These are phyloP conservation scores for Anabas testudineus DNA, from an alignment of 2,797 vertebrate species.

Conservation along the genomic window DNA sequence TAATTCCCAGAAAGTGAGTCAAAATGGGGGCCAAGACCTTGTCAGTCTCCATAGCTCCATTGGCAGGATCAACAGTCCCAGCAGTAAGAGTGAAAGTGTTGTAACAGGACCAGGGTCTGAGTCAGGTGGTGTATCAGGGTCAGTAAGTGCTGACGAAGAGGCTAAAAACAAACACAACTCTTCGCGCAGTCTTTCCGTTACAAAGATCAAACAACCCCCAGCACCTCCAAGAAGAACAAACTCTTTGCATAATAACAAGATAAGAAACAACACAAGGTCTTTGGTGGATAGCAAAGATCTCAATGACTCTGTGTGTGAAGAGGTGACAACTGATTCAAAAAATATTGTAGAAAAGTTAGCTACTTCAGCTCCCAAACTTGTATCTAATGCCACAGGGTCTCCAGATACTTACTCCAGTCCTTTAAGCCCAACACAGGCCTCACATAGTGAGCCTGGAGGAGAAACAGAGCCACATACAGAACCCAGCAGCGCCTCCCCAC, in stretches of 20 bases:
- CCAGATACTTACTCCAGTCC: slow-evolving; percentile 56
- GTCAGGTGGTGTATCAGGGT: slow-evolving; percentile 24
- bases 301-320: slow-evolving; percentile 41
- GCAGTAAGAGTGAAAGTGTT: slow-evolving; percentile 44
- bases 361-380: slow-evolving; percentile 42
- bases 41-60: slow-evolving; percentile 75
- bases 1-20: slow-evolving; percentile 40
- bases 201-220: slow-evolving; percentile 91
- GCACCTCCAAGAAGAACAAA: slow-evolving; percentile 89
- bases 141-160: slow-evolving; percentile 70
- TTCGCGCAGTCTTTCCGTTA: slow-evolving; percentile 88
- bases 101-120: slow-evolving; percentile 42
- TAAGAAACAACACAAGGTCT: slow-evolving; percentile 57
- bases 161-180: slow-evolving; percentile 85
- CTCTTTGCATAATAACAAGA: slow-evolving; percentile 86
- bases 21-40: slow-evolving; percentile 67
- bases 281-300: slow-evolving; percentile 54
- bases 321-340: slow-evolving; percentile 48
- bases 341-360: slow-evolving; percentile 52
- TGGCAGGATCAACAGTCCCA: slow-evolving; percentile 68
- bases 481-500: slow-evolving; percentile 68
- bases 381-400: slow-evolving; percentile 48
- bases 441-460: slow-evolving; percentile 33
- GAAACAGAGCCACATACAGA: slow-evolving; percentile 31
- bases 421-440: slow-evolving; percentile 42